Conservation (phyloP, 2,113 vertebrate species). For the Chrysochloris asiatica region DNA sequence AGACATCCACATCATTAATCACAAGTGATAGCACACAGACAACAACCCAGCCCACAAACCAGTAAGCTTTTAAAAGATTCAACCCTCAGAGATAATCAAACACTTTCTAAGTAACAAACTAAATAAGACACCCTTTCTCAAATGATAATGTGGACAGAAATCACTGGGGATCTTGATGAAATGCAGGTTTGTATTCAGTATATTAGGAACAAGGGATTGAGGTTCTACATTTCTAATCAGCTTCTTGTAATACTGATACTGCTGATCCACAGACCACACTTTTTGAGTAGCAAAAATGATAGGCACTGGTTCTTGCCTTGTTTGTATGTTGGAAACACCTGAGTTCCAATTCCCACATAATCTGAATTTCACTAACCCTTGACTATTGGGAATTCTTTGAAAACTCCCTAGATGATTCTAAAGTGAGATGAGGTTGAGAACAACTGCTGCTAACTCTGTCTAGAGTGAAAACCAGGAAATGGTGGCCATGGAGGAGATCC, state of each 20-base stretch:
- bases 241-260: accelerated
- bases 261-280: neutral
- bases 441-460: neutral
- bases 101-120: neutral
- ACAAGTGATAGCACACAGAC: neutral
- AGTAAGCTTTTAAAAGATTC: neutral
- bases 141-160: accelerated
- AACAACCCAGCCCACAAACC: neutral
- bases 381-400: neutral
- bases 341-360: neutral
- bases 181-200: neutral
- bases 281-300: neutral
- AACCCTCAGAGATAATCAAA: neutral
- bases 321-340: no score
- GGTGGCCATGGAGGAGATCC: neutral
- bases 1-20: neutral
- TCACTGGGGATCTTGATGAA: accelerated
- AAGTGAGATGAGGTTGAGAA: neutral
- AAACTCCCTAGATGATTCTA: neutral
- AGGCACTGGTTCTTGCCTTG: no score
- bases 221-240: neutral
- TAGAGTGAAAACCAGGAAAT: neutral
- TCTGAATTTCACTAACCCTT: neutral
- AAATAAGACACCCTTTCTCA: neutral
- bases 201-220: neutral